phyloP scores from a whole-genome alignment of 2,888 invertebrate genomes.

The Eilema depressum region DNA sequence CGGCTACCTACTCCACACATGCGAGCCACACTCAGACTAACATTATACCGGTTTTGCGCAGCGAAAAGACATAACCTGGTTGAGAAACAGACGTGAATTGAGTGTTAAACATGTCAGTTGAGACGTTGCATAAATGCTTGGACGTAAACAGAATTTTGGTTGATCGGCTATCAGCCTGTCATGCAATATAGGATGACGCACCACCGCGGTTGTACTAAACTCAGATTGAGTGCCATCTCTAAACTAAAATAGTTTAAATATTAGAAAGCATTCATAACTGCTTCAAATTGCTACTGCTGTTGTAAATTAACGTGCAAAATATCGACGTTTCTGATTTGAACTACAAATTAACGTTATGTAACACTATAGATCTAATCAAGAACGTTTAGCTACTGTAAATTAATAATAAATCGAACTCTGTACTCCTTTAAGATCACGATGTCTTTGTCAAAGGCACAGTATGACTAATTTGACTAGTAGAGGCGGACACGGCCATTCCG shows the following conservation, averaged over 20 bases:
- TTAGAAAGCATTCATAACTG: neutral
- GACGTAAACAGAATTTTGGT: slow-evolving; percentile 60
- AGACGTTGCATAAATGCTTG: slow-evolving; percentile 71
- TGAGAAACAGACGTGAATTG: slow-evolving; percentile 77
- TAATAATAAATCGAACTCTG: neutral
- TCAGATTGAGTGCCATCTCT: neutral
- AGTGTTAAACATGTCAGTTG: slow-evolving; percentile 74
- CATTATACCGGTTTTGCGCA: slow-evolving; percentile 71
- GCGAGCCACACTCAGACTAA: slow-evolving; percentile 52
- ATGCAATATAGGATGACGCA: slow-evolving; percentile 40
- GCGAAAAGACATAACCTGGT: slow-evolving; percentile 73
- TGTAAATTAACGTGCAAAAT: neutral
- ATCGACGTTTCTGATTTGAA: neutral
- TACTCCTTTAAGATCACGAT: slow-evolving; percentile 37
- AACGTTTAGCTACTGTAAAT: neutral
- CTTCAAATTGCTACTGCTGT: too few species aligned
- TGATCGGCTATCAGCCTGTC: slow-evolving; percentile 55
- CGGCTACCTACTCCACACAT: slow-evolving; percentile 72
- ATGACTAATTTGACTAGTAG: slow-evolving; percentile 32
- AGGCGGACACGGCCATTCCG: slow-evolving; percentile 56
- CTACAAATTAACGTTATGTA: neutral
- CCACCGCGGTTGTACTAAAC: slow-evolving; percentile 19
- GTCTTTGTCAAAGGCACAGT: slow-evolving; percentile 53
- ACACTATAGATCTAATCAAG: neutral
- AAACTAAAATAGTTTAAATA: slow-evolving; percentile 3